These are phyloP conservation scores for Psephotus haematonotus DNA, from an alignment of 2,113 vertebrate species.

Conservation along the genomic window DNA sequence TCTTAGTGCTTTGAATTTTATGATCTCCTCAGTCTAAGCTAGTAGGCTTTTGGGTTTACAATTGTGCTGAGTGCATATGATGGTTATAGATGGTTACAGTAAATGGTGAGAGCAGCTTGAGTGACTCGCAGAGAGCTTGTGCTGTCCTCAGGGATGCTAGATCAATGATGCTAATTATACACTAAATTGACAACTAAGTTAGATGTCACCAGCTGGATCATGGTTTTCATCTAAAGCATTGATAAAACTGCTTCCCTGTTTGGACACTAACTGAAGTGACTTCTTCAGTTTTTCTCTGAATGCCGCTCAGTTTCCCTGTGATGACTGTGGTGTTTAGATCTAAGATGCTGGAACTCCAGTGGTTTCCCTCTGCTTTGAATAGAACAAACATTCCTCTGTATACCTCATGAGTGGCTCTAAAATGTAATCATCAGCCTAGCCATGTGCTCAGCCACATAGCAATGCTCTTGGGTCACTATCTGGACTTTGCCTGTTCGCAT, in stretches of 20 bases:
- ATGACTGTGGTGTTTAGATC: not conserved
- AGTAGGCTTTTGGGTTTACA: not conserved
- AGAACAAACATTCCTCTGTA: not conserved
- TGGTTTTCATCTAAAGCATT: not conserved
- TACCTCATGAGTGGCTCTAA: not conserved
- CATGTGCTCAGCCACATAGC: not conserved
- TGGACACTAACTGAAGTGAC: not conserved
- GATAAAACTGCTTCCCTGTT: not conserved
- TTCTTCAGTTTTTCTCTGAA: not conserved
- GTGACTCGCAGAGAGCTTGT: not conserved
- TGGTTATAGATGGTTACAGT: not conserved
- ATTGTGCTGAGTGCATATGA: not conserved
- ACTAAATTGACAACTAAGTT: not conserved
- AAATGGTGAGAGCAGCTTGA: not conserved
- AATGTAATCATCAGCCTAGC: not conserved
- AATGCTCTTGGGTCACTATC: not conserved
- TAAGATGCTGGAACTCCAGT: not conserved
- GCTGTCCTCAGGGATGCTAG: not conserved
- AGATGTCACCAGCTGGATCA: not conserved
- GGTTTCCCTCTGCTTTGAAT: not conserved
- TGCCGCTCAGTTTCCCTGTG: not conserved
- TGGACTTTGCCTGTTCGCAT: not conserved
- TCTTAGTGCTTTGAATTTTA: not conserved
- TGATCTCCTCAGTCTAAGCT: not conserved
- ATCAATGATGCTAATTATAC: fast-evolving